phyloP scores from a whole-genome alignment of 2,113 vertebrate species.

The Agapornis roseicollis region DNA sequence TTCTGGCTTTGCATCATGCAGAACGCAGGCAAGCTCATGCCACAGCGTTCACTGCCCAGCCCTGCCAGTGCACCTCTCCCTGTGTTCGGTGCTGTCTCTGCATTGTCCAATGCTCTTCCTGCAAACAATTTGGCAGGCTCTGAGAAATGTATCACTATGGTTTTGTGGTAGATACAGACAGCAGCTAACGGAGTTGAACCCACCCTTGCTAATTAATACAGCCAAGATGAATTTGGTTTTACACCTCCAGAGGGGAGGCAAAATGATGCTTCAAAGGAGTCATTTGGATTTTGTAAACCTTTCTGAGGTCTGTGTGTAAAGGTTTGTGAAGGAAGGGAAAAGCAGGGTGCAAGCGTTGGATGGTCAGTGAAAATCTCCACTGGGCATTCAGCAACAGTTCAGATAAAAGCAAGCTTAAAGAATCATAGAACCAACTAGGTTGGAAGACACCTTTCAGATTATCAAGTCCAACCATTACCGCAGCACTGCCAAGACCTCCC shows the following conservation, averaged over 20 bases:
- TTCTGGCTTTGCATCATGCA: background rate
- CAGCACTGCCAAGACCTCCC: background rate
- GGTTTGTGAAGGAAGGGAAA: background rate
- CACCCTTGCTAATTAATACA: background rate
- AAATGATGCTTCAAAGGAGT: background rate
- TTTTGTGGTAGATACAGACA: background rate
- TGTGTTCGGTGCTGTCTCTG: rapidly evolving
- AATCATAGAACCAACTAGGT: background rate
- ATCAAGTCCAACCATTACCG: background rate
- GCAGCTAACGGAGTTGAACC: background rate
- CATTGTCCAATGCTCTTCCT: background rate
- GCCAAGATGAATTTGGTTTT: background rate
- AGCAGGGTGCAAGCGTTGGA: background rate
- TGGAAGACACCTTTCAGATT: background rate
- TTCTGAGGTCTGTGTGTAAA: background rate
- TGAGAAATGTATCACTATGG: background rate
- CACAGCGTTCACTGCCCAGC: rapidly evolving
- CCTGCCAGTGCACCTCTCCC: background rate
- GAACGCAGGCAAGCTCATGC: background rate
- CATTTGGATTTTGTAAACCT: background rate
- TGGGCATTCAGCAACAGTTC: background rate
- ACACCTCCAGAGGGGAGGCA: rapidly evolving
- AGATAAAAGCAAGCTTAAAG: background rate
- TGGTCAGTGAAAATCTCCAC: background rate
- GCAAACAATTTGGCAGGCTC: background rate